Base-by-base conservation (phyloP, 2,113 vertebrate genomes). In the Holacanthus passer region DNA sequence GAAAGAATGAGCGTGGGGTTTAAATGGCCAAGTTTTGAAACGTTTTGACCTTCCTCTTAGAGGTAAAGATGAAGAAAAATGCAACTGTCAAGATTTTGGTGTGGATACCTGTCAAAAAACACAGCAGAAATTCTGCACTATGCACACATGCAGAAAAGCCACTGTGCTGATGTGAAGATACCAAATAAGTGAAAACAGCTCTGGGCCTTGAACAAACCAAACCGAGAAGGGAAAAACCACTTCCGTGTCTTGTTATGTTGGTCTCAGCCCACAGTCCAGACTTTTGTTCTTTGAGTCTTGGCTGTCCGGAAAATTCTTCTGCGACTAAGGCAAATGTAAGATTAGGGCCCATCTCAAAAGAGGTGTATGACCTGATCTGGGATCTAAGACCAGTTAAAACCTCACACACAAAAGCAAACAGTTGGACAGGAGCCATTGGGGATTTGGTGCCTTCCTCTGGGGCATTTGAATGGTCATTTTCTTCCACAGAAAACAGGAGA, bases 121-220 rank as follows among this genome's bases (percentile, higher is more conserved):
- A 10, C 27, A 80, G 52, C 60, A 56, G 0, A 81, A 29, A 74
- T 69, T 45, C 24, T 74, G 52, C 65, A 73, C 64, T 39, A 7
- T 66, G 37, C 35, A 68, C 47, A 69, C 12, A 68, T 31, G 39
- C 41, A 80, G 71, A 71, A 65, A 82, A 77, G 72, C 72, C 64
- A 70, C 76, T 83, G 43, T 90, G 87, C 88, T 93, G 87, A 91
- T 86, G 74, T 63, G 43, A 50, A 85, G 72, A 83, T 64, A 87
- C 56, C 55, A 84, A 71, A 83, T 14, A 2, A 91, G 79, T 74
- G 52, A 85, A 91, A 89, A 81, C 65, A 81, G 35, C 63, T 67
- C 19, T 43, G 17, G 70, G 85, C 68, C 67, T 82, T 84, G 66
- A 87, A 81, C 73, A 89, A 87, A 85, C 84, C 52, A 69, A 81